These are phyloP conservation scores for Venturia canescens DNA, from an alignment of 1,140 invertebrate genomes.

Conservation along the genomic window DNA sequence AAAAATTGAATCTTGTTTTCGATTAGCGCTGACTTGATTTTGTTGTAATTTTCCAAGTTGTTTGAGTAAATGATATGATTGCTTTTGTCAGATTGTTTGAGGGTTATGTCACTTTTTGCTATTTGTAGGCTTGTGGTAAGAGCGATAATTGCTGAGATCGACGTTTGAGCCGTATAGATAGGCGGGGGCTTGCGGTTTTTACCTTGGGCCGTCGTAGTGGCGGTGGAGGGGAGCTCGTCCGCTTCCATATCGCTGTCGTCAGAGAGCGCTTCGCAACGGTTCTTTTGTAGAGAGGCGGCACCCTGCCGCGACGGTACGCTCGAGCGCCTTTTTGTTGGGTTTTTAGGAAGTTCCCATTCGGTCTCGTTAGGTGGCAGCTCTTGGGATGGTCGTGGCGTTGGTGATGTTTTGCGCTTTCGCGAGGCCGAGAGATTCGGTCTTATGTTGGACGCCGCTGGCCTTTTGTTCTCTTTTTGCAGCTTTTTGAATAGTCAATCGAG, in stretches of 20 bases:
- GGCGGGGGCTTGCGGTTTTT: background rate
- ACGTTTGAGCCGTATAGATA: background rate
- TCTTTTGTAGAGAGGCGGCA: background rate
- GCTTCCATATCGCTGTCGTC: constrained; percentile 12
- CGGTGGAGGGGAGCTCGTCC: background rate
- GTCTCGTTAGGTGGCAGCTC: constrained; percentile 47
- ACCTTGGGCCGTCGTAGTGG: background rate
- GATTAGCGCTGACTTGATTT: background rate
- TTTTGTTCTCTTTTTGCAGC: background rate
- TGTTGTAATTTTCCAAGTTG: background rate
- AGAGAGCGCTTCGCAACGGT: background rate
- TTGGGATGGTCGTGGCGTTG: background rate
- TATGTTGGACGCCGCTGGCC: background rate
- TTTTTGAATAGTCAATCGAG: background rate
- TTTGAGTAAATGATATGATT: constrained; percentile 4
- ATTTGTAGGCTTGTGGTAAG: background rate
- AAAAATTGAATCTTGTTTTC: background rate
- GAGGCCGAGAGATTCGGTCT: background rate
- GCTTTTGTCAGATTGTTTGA: background rate
- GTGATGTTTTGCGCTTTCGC: background rate
- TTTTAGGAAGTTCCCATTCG: constrained; percentile 12
- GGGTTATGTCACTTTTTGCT: background rate
- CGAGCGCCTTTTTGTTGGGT: too few relatives aligned
- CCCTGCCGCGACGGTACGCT: too few relatives aligned
- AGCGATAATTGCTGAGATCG: background rate